Percentiles rank a stretch among this genome's conserved stretches.
These are phyloP conservation scores for Galleria mellonella DNA, from an alignment of 1,140 invertebrate genomes.

Conservation along the genomic window DNA sequence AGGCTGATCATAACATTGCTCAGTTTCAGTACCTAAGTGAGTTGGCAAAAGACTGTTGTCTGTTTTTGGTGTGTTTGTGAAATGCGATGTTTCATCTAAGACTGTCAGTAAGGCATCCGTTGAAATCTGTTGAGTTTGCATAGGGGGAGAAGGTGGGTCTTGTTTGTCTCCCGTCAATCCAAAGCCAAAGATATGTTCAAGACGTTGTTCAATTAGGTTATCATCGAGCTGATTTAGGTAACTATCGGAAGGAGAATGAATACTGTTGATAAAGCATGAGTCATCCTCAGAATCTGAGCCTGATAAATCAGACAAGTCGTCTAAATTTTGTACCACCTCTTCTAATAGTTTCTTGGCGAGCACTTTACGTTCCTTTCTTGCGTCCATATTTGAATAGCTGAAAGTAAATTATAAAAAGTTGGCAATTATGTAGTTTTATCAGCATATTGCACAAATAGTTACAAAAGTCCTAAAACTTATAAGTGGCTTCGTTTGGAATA, in stretches of 20 bases:
- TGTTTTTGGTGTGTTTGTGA: conserved; percentile 26
- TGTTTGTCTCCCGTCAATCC: conserved; percentile 18
- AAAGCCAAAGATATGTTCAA: conserved; percentile 24
- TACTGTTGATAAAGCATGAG: conserved; percentile 22
- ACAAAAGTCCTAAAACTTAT: conserved; percentile 15
- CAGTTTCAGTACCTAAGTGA: conserved; percentile 20
- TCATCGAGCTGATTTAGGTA: conserved; percentile 23
- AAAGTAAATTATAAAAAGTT: conserved; percentile 12
- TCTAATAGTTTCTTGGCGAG: conserved; percentile 18
- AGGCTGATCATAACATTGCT: conserved; percentile 15
- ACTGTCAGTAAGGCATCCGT: conserved; percentile 28
- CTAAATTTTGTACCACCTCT: conserved; percentile 21
- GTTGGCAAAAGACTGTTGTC: conserved; percentile 16
- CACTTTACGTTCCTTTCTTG: conserved; percentile 15
- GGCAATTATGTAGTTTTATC: conserved; percentile 13
- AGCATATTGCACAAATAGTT: conserved; percentile 13
- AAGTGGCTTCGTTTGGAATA: conserved; percentile 5
- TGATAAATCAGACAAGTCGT: conserved; percentile 27
- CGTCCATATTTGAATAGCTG: conserved; percentile 18
- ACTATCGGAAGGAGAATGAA: conserved; percentile 23
- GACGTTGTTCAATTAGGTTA: conserved; percentile 27
- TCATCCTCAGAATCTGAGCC: conserved; percentile 22
- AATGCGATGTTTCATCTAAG: conserved; percentile 22
- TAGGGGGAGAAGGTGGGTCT: conserved; percentile 13
- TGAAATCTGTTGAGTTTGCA: conserved; percentile 26